Conservation (phyloP, 2,888 invertebrate species). For the Polydrusus cervinus region DNA sequence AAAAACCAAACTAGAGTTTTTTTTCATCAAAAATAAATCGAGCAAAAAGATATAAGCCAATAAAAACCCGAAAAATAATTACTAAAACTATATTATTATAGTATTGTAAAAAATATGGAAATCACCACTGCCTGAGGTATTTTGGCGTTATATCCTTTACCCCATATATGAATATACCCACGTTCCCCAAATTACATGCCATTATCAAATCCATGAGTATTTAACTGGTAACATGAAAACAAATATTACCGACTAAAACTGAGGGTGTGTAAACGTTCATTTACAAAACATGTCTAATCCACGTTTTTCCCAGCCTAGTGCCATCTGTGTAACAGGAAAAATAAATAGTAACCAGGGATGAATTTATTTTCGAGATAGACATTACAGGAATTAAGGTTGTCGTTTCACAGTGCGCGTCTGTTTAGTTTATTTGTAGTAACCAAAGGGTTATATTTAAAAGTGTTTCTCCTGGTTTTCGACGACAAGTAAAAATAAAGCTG, state of each 20-base stretch:
- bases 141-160: no score
- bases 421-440: slow-evolving; percentile 18
- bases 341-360: slow-evolving; percentile 28
- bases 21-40: no score
- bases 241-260: slow-evolving; percentile 2
- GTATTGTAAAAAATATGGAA: no score
- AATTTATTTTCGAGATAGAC: slow-evolving; percentile 23
- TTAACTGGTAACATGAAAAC: slow-evolving; percentile 4
- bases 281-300: slow-evolving; percentile 33
- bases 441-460: slow-evolving; percentile 11
- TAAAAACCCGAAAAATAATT: no score
- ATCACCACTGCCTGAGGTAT: no score
- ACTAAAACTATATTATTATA: no score
- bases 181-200: not conserved
- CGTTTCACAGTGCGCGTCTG: not conserved
- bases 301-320: slow-evolving; percentile 19
- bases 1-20: no score
- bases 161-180: no score
- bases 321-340: slow-evolving; percentile 25
- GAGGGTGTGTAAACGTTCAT: slow-evolving; percentile 18
- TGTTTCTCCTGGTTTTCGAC: not conserved
- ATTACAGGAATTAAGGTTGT: slow-evolving; percentile 19
- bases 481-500: no score
- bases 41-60: no score
- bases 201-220: slow-evolving; percentile 7